Conservation (phyloP, 1,140 invertebrate genomes). For the Drosophila varians region DNA sequence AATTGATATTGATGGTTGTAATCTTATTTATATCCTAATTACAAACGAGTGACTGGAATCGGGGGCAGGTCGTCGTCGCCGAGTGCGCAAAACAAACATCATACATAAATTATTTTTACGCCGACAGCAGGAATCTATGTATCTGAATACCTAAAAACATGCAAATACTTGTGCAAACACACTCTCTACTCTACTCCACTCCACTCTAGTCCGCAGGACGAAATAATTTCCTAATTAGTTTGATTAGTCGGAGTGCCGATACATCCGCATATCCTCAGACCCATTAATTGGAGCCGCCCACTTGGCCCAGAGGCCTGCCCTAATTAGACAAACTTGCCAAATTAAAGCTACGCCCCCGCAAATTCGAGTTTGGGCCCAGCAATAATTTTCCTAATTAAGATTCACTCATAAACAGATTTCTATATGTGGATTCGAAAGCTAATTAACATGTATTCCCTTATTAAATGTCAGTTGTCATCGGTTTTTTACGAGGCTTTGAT, state of each 20-base stretch:
- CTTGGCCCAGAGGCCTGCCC: conserved; percentile 13
- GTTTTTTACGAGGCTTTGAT: conserved; percentile 2
- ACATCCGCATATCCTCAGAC: conserved; percentile 25
- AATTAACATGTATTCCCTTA: conserved; percentile 31
- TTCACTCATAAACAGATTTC: conserved; percentile 43
- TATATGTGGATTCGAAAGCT: conserved; percentile 11
- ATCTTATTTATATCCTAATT: conserved; percentile 81
- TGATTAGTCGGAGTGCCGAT: conserved; percentile 40
- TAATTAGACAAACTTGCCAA: conserved; percentile 42
- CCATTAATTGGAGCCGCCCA: conserved; percentile 37
- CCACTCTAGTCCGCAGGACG: conserved; percentile 1
- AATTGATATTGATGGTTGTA: conserved; percentile 82
- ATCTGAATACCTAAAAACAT: conserved; percentile 26
- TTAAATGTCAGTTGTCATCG: conserved; percentile 19
- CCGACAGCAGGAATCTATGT: conserved; percentile 24
- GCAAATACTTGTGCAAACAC: conserved; percentile 22
- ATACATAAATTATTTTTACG: conserved; percentile 57
- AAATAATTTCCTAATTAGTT: conserved; percentile 57
- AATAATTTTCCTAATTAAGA: conserved; percentile 50
- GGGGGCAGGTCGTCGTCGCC: conserved; percentile 26
- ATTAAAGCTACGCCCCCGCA: conserved; percentile 32
- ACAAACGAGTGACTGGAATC: conserved; percentile 71
- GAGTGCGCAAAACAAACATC: conserved; percentile 44
- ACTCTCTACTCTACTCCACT: background rate
- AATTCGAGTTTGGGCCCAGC: background rate